Evolutionary conservation across 2,888 invertebrate species (phyloP).

Genomic region (Synanthedon formicaeformis): DNA sequence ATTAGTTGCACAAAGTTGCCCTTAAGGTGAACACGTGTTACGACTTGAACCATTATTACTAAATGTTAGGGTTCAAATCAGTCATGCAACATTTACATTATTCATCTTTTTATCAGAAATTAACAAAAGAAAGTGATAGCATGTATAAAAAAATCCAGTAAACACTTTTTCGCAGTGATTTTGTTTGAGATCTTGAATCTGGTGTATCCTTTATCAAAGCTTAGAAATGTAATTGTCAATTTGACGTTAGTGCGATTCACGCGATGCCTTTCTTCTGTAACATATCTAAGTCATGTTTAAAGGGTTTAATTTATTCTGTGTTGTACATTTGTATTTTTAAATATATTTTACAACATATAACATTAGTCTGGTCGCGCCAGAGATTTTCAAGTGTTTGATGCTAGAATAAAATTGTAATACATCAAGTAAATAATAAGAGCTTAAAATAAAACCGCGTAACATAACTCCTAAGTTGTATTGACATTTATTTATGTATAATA

Average conservation of each 20-base stretch:
- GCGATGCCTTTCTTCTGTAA: slow-evolving; percentile 67
- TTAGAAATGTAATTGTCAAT: slow-evolving; percentile 47
- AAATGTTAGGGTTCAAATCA: too few species aligned
- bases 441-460: slow-evolving; percentile 34
- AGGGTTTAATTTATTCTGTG: slow-evolving; percentile 41
- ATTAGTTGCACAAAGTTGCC: too few species aligned
- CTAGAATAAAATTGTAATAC: slow-evolving; percentile 16
- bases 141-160: too few species aligned
- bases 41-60: too few species aligned
- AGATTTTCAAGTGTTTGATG: slow-evolving; percentile 24
- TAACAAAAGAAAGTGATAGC: too few species aligned
- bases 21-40: too few species aligned
- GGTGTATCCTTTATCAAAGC: slow-evolving; percentile 1
- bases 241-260: slow-evolving; percentile 65
- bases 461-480: slow-evolving; percentile 55
- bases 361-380: slow-evolving; percentile 25
- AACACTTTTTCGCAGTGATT: too few species aligned
- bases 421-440: slow-evolving; percentile 28
- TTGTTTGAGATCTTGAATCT: too few species aligned
- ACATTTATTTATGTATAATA: slow-evolving; percentile 47
- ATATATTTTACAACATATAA: slow-evolving; percentile 11
- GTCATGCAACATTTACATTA: too few species aligned
- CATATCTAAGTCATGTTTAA: slow-evolving; percentile 69
- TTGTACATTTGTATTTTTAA: slow-evolving; percentile 29
- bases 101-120: too few species aligned